A percentile compares a stretch with the other conserved stretches of the same genome.
Conservation (phyloP, 2,113 vertebrate species). For the Pteronura brasiliensis region DNA sequence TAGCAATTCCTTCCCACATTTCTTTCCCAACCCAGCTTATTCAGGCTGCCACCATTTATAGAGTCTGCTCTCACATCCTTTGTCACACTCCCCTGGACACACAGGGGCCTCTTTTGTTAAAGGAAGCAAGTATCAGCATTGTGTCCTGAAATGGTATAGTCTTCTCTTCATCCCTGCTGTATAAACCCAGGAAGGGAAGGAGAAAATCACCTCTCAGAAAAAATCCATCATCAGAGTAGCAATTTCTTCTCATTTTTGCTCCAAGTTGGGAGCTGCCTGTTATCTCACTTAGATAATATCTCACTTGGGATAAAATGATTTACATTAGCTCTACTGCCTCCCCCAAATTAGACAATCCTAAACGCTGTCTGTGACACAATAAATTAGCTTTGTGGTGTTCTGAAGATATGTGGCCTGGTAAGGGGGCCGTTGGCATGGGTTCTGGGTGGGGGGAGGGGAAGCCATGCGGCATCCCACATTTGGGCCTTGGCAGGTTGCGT, state of each 20-base stretch:
- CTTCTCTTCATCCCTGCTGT: neutral
- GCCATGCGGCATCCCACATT: conserved; percentile 43
- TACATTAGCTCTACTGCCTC: conserved; percentile 47
- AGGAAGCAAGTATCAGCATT: conserved; percentile 31
- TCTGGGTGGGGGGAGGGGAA: conserved; percentile 22
- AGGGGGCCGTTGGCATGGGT: conserved; percentile 40
- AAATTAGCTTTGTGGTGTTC: conserved; percentile 74
- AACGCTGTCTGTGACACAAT: conserved; percentile 57
- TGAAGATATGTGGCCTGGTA: conserved; percentile 65
- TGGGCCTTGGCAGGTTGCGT: conserved; percentile 72
- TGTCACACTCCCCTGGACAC: neutral
- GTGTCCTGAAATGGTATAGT: neutral
- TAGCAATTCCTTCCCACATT: neutral
- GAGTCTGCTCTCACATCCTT: neutral
- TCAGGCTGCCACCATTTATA: neutral
- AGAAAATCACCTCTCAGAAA: neutral
- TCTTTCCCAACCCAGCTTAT: neutral
- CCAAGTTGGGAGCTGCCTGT: neutral
- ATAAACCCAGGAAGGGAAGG: neutral
- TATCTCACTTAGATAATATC: conserved; percentile 30
- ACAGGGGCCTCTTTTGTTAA: conserved; percentile 32
- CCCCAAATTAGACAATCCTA: neutral
- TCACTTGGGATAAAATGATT: conserved; percentile 54
- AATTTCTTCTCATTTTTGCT: conserved; percentile 17
- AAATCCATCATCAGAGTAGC: neutral